Percentiles rank a stretch among this genome's conserved stretches.
Evolutionary conservation across 1,140 invertebrate genomes (phyloP).

Genomic region (Scaptomyza pallida): DNA sequence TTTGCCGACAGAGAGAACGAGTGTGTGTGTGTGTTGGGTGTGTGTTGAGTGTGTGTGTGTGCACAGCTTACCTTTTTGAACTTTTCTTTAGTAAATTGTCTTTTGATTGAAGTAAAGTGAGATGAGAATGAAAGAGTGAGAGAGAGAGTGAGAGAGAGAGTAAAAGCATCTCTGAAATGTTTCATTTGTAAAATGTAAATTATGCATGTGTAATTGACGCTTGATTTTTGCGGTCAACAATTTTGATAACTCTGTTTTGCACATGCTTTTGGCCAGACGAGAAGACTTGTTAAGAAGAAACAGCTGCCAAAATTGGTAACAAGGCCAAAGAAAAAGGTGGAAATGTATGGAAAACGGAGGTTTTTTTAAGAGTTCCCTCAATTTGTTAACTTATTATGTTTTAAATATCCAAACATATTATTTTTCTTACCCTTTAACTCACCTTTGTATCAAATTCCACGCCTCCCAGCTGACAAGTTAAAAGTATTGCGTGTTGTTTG

Average conservation of each 20-base stretch:
- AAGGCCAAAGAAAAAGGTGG: too few species aligned
- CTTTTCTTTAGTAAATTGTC: slow-evolving; percentile 59
- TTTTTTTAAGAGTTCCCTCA: slow-evolving; percentile 4
- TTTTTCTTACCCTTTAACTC: background rate
- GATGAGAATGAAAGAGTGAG: background rate
- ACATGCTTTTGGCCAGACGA: slow-evolving; percentile 6
- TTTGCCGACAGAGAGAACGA: slow-evolving; percentile 58
- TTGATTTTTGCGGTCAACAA: slow-evolving; percentile 59
- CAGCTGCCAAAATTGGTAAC: too few species aligned
- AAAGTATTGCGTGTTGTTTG: slow-evolving; percentile 25
- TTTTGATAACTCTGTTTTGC: slow-evolving; percentile 68
- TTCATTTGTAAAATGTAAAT: slow-evolving; percentile 68
- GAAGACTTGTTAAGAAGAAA: background rate
- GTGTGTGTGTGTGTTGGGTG: slow-evolving; percentile 43
- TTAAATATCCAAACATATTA: too few species aligned
- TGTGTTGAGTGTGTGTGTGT: background rate
- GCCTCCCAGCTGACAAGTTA: slow-evolving; percentile 1
- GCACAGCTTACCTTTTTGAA: slow-evolving; percentile 54
- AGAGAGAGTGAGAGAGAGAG: background rate
- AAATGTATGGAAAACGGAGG: too few species aligned
- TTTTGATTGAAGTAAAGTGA: slow-evolving; percentile 79
- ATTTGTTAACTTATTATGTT: too few species aligned
- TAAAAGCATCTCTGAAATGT: background rate
- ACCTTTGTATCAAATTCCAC: background rate
- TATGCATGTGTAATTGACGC: slow-evolving; percentile 45